A percentile compares a stretch with the other conserved stretches of the same genome.
These are phyloP conservation scores for Nomada flava DNA, from an alignment of 2,888 invertebrate species.

Conservation along the genomic window DNA sequence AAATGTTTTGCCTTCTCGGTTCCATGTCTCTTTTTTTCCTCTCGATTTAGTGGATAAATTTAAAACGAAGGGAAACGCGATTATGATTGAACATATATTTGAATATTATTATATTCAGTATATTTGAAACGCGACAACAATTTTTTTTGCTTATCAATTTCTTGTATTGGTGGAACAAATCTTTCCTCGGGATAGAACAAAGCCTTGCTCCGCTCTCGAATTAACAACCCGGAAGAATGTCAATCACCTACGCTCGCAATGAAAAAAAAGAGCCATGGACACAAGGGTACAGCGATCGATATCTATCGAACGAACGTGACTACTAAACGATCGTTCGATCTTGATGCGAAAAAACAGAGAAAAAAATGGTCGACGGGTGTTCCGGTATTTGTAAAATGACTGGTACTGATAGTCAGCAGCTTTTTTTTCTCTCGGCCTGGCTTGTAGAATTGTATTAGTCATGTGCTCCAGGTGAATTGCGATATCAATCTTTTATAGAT, in stretches of 20 bases:
- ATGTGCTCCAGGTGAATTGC: neutral
- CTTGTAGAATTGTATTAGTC: neutral
- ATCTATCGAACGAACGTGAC: slow-evolving; percentile 29
- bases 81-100: neutral
- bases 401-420: neutral
- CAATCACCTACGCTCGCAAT: slow-evolving; percentile 47
- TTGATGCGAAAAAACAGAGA: slow-evolving; percentile 3
- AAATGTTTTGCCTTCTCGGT: neutral
- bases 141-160: slow-evolving; percentile 4
- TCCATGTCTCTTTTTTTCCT: no score
- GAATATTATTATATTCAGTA: no score
- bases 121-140: neutral
- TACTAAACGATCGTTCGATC: slow-evolving; percentile 28
- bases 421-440: neutral
- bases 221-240: slow-evolving; percentile 60
- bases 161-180: slow-evolving; percentile 48
- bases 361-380: slow-evolving; percentile 22
- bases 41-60: no score
- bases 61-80: neutral
- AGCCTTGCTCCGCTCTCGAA: slow-evolving; percentile 61
- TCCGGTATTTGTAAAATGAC: slow-evolving; percentile 30
- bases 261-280: slow-evolving; percentile 35
- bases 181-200: slow-evolving; percentile 47
- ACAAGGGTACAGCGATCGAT: slow-evolving; percentile 37
- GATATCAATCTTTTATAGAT: neutral